These are phyloP conservation scores for Erebia ligea DNA, from an alignment of 2,888 invertebrate species.

Conservation along the genomic window DNA sequence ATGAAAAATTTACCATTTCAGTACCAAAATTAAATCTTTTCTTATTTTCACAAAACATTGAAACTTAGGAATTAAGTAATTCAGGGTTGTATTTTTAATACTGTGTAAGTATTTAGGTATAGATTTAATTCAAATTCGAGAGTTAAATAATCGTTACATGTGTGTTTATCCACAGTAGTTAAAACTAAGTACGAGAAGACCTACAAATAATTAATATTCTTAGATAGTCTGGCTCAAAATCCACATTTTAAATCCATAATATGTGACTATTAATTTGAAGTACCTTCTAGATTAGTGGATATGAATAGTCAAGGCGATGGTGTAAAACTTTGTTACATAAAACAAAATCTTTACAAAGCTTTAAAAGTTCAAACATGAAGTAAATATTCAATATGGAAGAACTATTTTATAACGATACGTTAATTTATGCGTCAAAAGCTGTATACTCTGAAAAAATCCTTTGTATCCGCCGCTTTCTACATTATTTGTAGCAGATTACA, in stretches of 20 bases:
- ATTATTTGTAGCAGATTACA: conserved; percentile 50
- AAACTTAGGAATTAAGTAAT: no score
- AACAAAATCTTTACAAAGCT: background rate
- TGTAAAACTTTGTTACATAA: background rate
- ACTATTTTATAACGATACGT: conserved; percentile 40
- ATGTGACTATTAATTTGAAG: background rate
- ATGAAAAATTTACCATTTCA: no score
- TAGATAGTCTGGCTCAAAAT: background rate
- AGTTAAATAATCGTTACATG: no score
- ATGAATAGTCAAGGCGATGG: background rate
- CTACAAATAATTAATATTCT: background rate
- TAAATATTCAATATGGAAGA: conserved; percentile 25
- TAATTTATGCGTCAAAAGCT: conserved; percentile 53
- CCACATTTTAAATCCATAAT: background rate
- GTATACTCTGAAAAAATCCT: conserved; percentile 49
- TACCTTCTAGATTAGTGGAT: no score
- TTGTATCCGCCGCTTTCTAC: conserved; percentile 46
- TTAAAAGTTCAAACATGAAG: background rate
- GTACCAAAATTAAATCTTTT: no score
- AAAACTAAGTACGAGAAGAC: no score
- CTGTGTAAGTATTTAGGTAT: no score
- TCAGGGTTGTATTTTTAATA: no score
- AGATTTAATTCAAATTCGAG: no score
- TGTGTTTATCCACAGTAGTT: no score
- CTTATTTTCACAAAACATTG: no score